A percentile compares a stretch with the other conserved stretches of the same genome.
Evolutionary conservation across 2,113 vertebrate genomes (phyloP).

Genomic region (Zapornia atra): DNA sequence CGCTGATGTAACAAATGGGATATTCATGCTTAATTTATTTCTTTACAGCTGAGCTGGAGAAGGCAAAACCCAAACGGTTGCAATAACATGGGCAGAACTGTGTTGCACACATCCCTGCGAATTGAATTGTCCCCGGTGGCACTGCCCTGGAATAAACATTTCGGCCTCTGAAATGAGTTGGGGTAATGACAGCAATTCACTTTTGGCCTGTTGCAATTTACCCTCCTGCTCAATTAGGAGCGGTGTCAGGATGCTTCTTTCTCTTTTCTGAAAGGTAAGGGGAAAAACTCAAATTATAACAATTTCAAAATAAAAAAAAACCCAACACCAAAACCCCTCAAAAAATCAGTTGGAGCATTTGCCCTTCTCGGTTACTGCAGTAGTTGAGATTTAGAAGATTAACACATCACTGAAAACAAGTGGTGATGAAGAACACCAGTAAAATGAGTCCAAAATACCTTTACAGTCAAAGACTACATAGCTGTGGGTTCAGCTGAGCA

Average conservation of each 20-base stretch:
- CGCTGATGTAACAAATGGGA: fast-evolving
- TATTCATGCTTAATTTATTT: not conserved
- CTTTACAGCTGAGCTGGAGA: not conserved
- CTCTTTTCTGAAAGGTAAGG: not conserved
- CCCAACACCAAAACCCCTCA: no score
- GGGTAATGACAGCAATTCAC: not conserved
- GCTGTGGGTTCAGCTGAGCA: not conserved
- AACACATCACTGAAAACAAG: not conserved
- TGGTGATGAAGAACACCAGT: not conserved
- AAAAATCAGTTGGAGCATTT: not conserved
- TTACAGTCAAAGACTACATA: not conserved
- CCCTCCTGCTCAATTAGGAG: fast-evolving
- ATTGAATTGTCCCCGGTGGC: not conserved
- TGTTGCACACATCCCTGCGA: no score
- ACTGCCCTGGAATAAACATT: not conserved
- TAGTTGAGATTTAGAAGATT: not conserved
- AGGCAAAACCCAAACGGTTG: not conserved
- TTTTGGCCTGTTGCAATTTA: not conserved
- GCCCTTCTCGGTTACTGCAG: not conserved
- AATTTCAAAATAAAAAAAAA: no score
- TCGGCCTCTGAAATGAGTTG: fast-evolving
- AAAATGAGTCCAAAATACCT: not conserved
- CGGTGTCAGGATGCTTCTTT: not conserved
- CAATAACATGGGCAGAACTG: not conserved
- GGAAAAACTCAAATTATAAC: not conserved